Conservation (phyloP, 2,888 invertebrate genomes). For the Tetragonula carbonaria region DNA sequence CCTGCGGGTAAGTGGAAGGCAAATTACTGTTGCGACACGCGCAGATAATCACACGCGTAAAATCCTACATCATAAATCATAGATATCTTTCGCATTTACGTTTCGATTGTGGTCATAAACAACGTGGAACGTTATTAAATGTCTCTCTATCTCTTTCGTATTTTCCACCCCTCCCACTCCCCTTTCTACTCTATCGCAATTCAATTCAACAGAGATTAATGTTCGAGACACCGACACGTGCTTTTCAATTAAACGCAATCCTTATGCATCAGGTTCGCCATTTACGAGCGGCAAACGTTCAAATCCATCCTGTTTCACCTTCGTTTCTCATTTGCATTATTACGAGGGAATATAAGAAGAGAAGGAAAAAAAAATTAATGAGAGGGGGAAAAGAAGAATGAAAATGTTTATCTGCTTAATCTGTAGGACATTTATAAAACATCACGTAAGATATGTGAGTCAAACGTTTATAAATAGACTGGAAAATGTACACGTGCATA, state of each 20-base stretch:
- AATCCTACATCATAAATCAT: neutral
- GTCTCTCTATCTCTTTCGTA: neutral
- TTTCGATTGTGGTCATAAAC: neutral
- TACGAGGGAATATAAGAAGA: neutral
- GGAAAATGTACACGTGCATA: no score
- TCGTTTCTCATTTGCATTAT: neutral
- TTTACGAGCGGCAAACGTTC: neutral
- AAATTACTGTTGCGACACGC: neutral
- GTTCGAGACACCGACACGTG: neutral
- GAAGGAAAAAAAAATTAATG: neutral
- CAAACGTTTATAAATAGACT: no score
- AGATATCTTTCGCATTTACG: neutral
- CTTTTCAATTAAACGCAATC: conserved; percentile 1
- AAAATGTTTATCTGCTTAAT: neutral
- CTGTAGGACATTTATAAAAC: no score
- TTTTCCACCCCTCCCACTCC: no score
- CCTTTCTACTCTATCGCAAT: no score
- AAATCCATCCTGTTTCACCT: neutral
- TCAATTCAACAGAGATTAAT: neutral
- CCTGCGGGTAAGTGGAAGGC: conserved; percentile 83
- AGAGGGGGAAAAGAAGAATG: neutral
- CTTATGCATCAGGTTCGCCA: neutral
- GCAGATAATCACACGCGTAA: neutral
- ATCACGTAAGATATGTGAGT: no score
- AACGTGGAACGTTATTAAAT: neutral